These are phyloP conservation scores for Asbolus verrucosus DNA, from an alignment of 1,140 invertebrate genomes.

Conservation along the genomic window DNA sequence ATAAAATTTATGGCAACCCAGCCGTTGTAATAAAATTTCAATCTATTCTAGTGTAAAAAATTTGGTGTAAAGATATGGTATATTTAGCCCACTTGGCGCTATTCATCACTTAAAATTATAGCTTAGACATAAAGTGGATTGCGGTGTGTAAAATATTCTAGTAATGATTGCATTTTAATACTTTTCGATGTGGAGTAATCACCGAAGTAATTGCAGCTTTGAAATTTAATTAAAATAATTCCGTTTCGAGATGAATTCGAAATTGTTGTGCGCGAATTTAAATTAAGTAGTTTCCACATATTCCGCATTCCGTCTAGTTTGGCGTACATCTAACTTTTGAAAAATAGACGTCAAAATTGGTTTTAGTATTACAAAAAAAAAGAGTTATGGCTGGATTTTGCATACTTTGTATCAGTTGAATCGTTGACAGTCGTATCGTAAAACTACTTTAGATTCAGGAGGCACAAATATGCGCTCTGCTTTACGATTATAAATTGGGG, in stretches of 20 bases:
- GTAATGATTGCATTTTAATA: constrained; percentile 31
- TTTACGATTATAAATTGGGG: constrained; percentile 48
- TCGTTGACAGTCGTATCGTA: constrained; percentile 44
- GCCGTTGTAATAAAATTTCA: constrained; percentile 36
- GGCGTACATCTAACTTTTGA: constrained; percentile 25
- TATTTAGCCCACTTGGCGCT: constrained; percentile 33
- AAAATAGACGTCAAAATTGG: constrained; percentile 31
- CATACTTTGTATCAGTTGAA: constrained; percentile 37
- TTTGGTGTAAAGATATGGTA: constrained; percentile 39
- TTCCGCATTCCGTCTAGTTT: not conserved
- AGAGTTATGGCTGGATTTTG: constrained; percentile 30
- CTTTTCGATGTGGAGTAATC: constrained; percentile 9
- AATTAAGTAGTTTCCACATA: not conserved
- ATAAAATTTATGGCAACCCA: constrained; percentile 30
- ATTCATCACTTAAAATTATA: constrained; percentile 34
- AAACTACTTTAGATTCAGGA: constrained; percentile 46
- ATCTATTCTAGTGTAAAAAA: constrained; percentile 38
- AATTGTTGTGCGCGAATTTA: constrained; percentile 9
- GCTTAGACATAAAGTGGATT: constrained; percentile 29
- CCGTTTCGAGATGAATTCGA: not conserved
- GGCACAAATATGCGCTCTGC: constrained; percentile 36
- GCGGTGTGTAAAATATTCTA: constrained; percentile 16
- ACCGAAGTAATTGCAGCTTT: constrained; percentile 7
- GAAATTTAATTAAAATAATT: constrained; percentile 26
- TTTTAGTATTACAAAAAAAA: constrained; percentile 25